phyloP scores from a whole-genome alignment of 2,888 invertebrate genomes.

The Arrhopalites spinosus region DNA sequence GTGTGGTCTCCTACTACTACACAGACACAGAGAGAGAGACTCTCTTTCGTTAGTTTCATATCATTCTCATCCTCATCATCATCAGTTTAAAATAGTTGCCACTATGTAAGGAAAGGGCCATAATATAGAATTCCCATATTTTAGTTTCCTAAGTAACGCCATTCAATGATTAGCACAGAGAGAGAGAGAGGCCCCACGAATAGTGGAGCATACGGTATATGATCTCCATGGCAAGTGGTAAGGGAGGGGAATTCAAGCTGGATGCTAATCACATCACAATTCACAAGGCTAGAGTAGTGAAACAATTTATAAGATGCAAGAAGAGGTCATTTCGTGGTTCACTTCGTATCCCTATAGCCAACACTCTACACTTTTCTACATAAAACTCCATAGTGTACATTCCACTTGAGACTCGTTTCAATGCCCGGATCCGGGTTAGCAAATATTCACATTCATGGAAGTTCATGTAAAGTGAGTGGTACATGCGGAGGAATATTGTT shows the following conservation, averaged over 20 bases:
- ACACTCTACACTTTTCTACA: no score
- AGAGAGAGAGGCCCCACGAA: neutral
- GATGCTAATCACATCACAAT: slow-evolving; percentile 20
- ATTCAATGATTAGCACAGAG: neutral
- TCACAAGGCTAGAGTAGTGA: neutral
- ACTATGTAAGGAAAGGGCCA: no score
- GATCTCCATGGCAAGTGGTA: neutral
- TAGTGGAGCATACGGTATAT: no score
- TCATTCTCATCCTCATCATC: neutral
- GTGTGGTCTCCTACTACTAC: neutral
- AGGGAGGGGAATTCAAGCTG: neutral
- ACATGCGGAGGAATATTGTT: no score
- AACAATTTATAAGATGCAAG: slow-evolving; percentile 20
- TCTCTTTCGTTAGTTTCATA: no score
- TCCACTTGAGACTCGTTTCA: no score
- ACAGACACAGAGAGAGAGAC: no score
- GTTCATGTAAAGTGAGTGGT: no score
- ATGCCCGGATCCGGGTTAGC: no score
- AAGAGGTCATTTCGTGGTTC: slow-evolving; percentile 14
- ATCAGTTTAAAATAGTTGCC: neutral
- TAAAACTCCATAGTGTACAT: no score
- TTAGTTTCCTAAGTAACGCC: neutral
- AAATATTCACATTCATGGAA: no score
- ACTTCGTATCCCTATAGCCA: neutral
- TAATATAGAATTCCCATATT: no score